These are phyloP conservation scores for Stenichneumon culpator DNA, from an alignment of 2,888 invertebrate genomes.

Conservation along the genomic window DNA sequence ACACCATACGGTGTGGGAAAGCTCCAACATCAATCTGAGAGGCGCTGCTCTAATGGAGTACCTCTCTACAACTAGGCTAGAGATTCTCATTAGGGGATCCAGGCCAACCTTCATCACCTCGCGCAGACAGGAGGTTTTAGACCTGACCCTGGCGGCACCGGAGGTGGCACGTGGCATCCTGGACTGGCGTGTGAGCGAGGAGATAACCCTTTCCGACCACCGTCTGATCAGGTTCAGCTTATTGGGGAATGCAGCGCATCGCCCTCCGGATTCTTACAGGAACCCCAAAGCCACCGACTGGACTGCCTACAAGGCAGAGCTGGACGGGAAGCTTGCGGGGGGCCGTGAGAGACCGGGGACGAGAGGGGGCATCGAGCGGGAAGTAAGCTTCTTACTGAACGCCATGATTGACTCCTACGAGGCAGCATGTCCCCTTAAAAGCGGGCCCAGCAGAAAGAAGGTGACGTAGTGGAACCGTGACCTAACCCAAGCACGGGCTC, in stretches of 20 bases:
- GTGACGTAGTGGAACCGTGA: slow-evolving; percentile 56
- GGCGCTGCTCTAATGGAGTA: slow-evolving; percentile 46
- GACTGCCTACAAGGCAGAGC: slow-evolving; percentile 8
- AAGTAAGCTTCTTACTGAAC: slow-evolving; percentile 16
- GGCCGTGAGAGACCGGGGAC: not conserved
- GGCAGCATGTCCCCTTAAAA: slow-evolving; percentile 35
- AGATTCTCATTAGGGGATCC: slow-evolving; percentile 32
- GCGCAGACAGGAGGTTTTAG: slow-evolving; percentile 43
- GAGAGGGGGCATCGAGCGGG: slow-evolving; percentile 3
- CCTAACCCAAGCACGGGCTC: slow-evolving; percentile 14
- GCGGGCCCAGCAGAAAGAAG: not conserved
- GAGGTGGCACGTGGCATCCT: not conserved
- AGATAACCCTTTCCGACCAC: too few relatives aligned
- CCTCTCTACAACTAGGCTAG: not conserved
- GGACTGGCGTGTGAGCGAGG: slow-evolving; percentile 4
- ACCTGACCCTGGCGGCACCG: slow-evolving; percentile 16
- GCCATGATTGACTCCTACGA: slow-evolving; percentile 46
- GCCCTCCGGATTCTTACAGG: too few relatives aligned
- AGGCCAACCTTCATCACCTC: slow-evolving; percentile 49
- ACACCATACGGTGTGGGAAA: slow-evolving; percentile 49
- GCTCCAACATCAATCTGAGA: slow-evolving; percentile 31
- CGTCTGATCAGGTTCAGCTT: too few relatives aligned
- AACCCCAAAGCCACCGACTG: slow-evolving; percentile 39
- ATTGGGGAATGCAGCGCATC: too few relatives aligned
- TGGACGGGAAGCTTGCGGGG: slow-evolving; percentile 20